A percentile compares a stretch with the other conserved stretches of the same genome.
phyloP scores from a whole-genome alignment of 1,140 invertebrate genomes.

The Apis dorsata region DNA sequence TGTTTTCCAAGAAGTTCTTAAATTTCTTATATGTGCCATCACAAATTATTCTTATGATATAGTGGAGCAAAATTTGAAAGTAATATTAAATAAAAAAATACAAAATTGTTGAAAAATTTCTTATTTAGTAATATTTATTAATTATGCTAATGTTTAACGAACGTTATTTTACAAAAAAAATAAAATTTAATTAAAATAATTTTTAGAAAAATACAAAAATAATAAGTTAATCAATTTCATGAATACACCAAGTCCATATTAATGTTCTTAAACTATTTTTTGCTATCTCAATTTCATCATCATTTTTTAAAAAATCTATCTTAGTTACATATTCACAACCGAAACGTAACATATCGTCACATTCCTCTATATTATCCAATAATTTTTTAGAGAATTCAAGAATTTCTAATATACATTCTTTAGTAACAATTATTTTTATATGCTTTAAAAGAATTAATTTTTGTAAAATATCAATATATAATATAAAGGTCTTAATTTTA shows the following conservation, averaged over 20 bases:
- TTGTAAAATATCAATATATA: conserved; percentile 54
- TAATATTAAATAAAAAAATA: not conserved
- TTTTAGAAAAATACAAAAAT: conserved; percentile 4
- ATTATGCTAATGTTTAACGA: not conserved
- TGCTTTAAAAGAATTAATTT: conserved; percentile 58
- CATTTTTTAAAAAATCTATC: not conserved
- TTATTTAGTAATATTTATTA: not conserved
- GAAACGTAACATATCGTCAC: conserved; percentile 65
- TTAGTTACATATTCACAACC: conserved; percentile 66
- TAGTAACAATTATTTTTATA: conserved; percentile 50
- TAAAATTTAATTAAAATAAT: not conserved
- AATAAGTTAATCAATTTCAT: conserved; percentile 5
- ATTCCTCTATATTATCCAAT: conserved; percentile 62
- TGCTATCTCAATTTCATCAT: conserved; percentile 8
- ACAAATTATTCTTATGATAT: not conserved
- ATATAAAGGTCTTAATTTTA: conserved; percentile 21
- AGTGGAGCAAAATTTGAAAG: not conserved
- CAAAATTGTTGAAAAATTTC: not conserved
- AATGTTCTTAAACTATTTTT: conserved; percentile 27
- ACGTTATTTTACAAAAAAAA: not conserved
- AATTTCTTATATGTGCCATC: not conserved
- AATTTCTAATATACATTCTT: conserved; percentile 57
- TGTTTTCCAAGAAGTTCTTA: conserved; percentile 53
- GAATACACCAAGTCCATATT: conserved; percentile 41
- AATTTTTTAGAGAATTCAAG: conserved; percentile 53